Percentiles rank a stretch among this genome's conserved stretches.
Evolutionary conservation across 35 echinoderm and acorn worm species (phyloP).

Genomic region (Anneissia japonica): DNA sequence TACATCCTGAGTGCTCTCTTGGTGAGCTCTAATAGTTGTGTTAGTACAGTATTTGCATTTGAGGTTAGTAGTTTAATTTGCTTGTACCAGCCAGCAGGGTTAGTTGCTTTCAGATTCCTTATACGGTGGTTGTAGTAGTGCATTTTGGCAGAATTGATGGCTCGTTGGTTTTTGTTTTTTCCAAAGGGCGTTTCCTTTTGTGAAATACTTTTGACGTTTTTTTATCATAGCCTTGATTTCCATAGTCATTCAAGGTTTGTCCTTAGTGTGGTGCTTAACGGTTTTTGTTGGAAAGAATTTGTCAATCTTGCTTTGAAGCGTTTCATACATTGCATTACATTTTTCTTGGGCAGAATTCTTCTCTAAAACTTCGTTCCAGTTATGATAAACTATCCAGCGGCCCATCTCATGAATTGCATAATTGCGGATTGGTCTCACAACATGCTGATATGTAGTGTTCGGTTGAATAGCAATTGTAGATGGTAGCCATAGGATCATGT

Average conservation of each 20-base stretch:
- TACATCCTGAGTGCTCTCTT: too few relatives aligned
- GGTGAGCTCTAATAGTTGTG: too few relatives aligned
- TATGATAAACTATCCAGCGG: slow-evolving; percentile 13
- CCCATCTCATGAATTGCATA: slow-evolving; percentile 3
- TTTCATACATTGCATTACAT: slow-evolving; percentile 9
- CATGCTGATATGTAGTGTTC: not conserved
- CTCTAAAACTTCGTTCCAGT: not conserved
- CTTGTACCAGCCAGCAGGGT: not conserved
- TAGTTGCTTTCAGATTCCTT: not conserved
- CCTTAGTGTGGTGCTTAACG: not conserved
- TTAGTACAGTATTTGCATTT: not conserved
- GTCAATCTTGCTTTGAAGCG: not conserved
- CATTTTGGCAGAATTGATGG: not conserved
- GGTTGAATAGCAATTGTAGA: not conserved
- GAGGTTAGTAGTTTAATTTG: slow-evolving; percentile 12
- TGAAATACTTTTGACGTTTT: not conserved
- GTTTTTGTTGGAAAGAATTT: not conserved
- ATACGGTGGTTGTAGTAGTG: not conserved
- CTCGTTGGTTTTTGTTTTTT: not conserved
- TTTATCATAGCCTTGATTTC: not conserved
- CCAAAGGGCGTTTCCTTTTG: not conserved
- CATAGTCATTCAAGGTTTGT: slow-evolving; percentile 24
- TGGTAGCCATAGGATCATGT: slow-evolving; percentile 14
- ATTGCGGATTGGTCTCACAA: slow-evolving; percentile 11
- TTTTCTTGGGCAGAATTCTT: not conserved